Conservation (phyloP, 2,888 invertebrate species). For the Dione vanillae region DNA sequence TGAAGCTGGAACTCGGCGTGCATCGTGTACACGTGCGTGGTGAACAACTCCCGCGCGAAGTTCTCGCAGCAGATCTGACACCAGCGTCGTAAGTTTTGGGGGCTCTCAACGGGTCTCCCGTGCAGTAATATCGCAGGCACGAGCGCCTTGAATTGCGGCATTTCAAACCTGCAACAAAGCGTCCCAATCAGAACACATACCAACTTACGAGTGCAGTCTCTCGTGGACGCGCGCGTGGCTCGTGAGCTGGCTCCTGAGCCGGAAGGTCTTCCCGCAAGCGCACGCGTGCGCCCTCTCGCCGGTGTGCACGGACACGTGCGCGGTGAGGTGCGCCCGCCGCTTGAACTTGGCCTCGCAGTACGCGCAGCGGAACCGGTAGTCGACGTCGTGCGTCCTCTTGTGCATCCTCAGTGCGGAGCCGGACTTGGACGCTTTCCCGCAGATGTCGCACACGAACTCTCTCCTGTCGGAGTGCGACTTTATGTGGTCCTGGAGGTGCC, state of each 20-base stretch:
- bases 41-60: conserved; percentile 51
- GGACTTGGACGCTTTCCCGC: conserved; percentile 81
- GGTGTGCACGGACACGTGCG: conserved; percentile 83
- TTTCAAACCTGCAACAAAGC: conserved; percentile 60
- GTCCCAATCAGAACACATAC: conserved; percentile 37
- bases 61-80: conserved; percentile 51
- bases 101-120: neutral
- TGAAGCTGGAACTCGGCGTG: conserved; percentile 61
- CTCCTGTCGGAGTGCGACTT: conserved; percentile 72
- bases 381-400: conserved; percentile 65
- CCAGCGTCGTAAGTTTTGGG: conserved; percentile 13
- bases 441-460: conserved; percentile 81
- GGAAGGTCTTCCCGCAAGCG: conserved; percentile 79
- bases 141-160: neutral
- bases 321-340: conserved; percentile 78
- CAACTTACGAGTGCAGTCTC: neutral
- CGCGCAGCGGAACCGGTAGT: conserved; percentile 68
- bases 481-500: conserved; percentile 79
- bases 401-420: conserved; percentile 81
- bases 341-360: conserved; percentile 83
- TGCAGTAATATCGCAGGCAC: neutral
- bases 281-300: conserved; percentile 83
- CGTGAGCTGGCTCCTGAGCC: conserved; percentile 66
- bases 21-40: conserved; percentile 14
- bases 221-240: conserved; percentile 54